Evolutionary conservation across 2,113 vertebrate species (phyloP).

Genomic region (Aleadryas rufinucha): DNA sequence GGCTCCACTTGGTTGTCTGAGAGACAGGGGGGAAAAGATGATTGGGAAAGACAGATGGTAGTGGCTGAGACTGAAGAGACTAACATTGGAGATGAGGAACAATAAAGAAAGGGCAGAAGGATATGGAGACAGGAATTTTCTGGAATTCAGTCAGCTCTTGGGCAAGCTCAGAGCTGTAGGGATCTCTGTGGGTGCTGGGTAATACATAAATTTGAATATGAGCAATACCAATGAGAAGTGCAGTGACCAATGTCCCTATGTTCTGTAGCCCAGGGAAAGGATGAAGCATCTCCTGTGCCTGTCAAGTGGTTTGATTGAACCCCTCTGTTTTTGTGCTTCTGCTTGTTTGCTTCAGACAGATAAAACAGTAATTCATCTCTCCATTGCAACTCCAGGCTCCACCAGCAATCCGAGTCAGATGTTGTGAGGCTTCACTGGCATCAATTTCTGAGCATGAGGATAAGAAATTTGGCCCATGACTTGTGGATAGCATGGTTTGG

Average conservation of each 20-base stretch:
- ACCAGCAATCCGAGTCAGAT: background rate
- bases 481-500: background rate
- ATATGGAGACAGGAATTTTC: background rate
- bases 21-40: background rate
- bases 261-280: background rate
- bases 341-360: accelerated
- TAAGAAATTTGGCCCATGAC: background rate
- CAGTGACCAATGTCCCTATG: background rate
- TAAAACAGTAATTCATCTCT: background rate
- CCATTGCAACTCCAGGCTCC: background rate
- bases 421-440: background rate
- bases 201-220: background rate
- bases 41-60: background rate
- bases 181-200: background rate
- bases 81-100: background rate
- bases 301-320: background rate
- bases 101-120: background rate
- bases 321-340: background rate
- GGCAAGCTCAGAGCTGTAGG: background rate
- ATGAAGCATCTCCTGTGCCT: background rate
- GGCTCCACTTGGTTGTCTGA: background rate
- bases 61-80: background rate
- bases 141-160: background rate
- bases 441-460: background rate
- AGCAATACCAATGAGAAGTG: background rate